Base-by-base conservation (phyloP, 2,888 invertebrate genomes). In the Euplagia quadripunctaria region DNA sequence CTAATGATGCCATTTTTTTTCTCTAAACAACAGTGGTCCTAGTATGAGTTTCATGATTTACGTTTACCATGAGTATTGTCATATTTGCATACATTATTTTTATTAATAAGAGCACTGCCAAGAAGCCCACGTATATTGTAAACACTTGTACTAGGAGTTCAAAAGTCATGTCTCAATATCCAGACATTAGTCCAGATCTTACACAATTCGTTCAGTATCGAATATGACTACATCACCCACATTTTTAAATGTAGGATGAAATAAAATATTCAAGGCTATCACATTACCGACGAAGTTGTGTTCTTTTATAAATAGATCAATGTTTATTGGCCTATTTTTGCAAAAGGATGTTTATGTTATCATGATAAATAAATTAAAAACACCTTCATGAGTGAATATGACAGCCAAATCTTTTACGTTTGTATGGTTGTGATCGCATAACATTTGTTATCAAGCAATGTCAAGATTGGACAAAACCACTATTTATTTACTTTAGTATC, bases 261-360 rank as follows among this genome's bases (percentile, higher is more conserved):
- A 70, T 80, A 79, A 81, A 82, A 81, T 73, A 68, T 78, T 81
- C 85, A 82, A 82, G 80, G 84, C 78, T 78, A 82, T 81, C 84
- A 78, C 74, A 74, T 80, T 79, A 79, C 80, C 64, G 41, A 61
- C 67, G 72, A 70, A 71, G 74, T 69, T 2, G 71, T 68, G 70
- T 70, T 74, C 70, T 71, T 79, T 73, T 81, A 80, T 76, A 84
- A 84, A 83, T 84, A 83, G 78, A 79, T 72, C 76, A 78, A 85
- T 81, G 79, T 81, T 78, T 82, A 74, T 79, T 75, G 75, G 72
- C n/a, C 70, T 74, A 77, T 75, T 81, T 82, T 80, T 70, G 75
- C 74, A 76, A 75, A 71, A 83, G 78, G 80, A 85, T 85, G 85
- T 82, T 85, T 84, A 76, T 73, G 61, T 76, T 72, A 78, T 73